Base-by-base conservation (phyloP, 1,140 invertebrate species). In the Manduca sexta region DNA sequence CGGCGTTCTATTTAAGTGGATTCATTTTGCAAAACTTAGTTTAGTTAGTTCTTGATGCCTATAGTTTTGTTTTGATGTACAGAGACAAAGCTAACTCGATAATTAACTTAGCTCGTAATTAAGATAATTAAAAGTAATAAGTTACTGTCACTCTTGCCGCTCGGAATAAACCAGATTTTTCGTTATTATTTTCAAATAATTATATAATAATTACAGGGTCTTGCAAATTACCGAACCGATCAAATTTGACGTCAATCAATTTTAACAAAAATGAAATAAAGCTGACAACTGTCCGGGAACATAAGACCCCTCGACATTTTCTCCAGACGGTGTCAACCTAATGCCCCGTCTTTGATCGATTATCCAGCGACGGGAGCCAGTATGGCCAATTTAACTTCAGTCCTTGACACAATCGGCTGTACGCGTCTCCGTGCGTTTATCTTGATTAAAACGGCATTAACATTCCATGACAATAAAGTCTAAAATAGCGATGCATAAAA, bases 311-410 rank as follows among this genome's bases (percentile, higher is more conserved):
- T 45, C 47, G 45, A 45, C 37, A 39, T 42, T 45, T 48, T 48
- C 37, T 40, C 31, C 39, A 33, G 40, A 48, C 56, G 52, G 65
- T 71, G 67, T 73, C 69, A 72, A 70, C 62, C 70, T 59, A 57
- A 54, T 42, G 52, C 38, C 42, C 48, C 69, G 69, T 61, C 67
- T 64, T 57, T 77, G 74, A 77, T 78, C 67, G 67, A 78, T 73
- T 64, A 64, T 53, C 38, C 38, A 26, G 45, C 39, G 53, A 39
- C 42, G 49, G 52, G 33, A 52, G 58, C 43, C 6, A 39, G 42
- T 35, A 34, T 51, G 39, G 49, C 35, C 47, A 49, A 45, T 56
- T 58, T 49, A 30, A 14, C 39, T 34, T 50, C 51, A 52, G 21
- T 40, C 41, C 21, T 26, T 17, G 37, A 39, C 37, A 17, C 15